Percentiles rank a stretch among this genome's conserved stretches.
Evolutionary conservation across 1,140 invertebrate genomes (phyloP).

Genomic region (Drosophila micromelanica): DNA sequence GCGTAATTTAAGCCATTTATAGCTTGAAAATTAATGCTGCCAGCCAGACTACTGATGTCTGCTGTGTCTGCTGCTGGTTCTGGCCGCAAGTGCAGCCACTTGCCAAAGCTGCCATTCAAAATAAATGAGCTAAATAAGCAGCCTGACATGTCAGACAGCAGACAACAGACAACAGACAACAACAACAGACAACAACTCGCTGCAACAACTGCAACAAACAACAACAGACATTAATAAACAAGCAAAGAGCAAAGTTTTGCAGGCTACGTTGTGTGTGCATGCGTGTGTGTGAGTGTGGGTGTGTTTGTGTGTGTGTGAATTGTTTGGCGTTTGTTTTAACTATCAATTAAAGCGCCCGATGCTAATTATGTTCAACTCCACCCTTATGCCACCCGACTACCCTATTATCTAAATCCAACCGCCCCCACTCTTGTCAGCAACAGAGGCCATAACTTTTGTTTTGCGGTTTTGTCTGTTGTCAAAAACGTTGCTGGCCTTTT

Average conservation of each 20-base stretch:
- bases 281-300: conserved; percentile 9
- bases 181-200: conserved; percentile 35
- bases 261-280: conserved; percentile 18
- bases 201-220: conserved; percentile 16
- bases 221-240: conserved; percentile 66
- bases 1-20: conserved; percentile 67
- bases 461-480: conserved; percentile 29
- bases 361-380: conserved; percentile 68
- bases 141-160: conserved; percentile 62
- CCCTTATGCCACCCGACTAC: not conserved
- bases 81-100: conserved; percentile 72
- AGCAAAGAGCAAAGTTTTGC: conserved; percentile 69
- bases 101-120: conserved; percentile 73
- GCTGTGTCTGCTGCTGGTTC: conserved; percentile 5
- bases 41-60: conserved; percentile 17
- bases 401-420: conserved; percentile 12
- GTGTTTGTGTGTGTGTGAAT: conserved; percentile 13
- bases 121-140: conserved; percentile 81
- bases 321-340: conserved; percentile 62
- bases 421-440: conserved; percentile 5
- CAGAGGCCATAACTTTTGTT: conserved; percentile 26
- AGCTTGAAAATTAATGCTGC: conserved; percentile 62
- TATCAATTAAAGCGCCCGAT: conserved; percentile 76
- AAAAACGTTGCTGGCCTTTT: conserved; percentile 15
- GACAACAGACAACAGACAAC: conserved; percentile 29